Percentiles rank a stretch among this genome's conserved stretches.
phyloP scores from a whole-genome alignment of 1,140 invertebrate genomes.

The Cydia splendana region DNA sequence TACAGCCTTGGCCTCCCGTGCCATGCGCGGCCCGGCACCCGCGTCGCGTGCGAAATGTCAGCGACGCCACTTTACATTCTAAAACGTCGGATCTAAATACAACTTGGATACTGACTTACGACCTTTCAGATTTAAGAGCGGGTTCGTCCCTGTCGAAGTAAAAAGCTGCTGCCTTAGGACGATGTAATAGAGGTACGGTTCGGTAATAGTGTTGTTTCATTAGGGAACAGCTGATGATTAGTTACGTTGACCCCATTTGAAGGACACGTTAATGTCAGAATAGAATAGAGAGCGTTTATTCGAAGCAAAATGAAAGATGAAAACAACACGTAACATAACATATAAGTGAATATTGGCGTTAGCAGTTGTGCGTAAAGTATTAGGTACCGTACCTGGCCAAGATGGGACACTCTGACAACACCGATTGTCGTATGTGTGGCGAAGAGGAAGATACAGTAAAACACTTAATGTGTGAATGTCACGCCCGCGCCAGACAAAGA shows the following conservation, averaged over 20 bases:
- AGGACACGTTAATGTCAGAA: not conserved
- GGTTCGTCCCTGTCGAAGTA: not conserved
- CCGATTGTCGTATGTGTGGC: no score
- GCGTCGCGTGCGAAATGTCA: slow-evolving; percentile 37
- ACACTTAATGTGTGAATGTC: no score
- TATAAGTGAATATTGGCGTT: not conserved
- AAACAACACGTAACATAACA: no score
- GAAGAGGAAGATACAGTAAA: no score
- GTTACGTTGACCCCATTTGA: slow-evolving; percentile 10
- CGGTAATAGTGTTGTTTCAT: not conserved
- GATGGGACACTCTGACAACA: no score
- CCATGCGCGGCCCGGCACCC: slow-evolving; percentile 55
- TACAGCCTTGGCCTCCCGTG: slow-evolving; percentile 58
- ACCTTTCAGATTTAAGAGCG: not conserved
- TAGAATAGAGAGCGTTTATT: no score
- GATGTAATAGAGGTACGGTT: not conserved
- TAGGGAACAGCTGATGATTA: not conserved
- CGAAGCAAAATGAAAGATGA: no score
- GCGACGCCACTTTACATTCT: not conserved
- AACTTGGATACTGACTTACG: not conserved
- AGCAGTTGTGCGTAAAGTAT: no score
- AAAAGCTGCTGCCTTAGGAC: not conserved
- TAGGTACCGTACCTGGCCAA: no score
- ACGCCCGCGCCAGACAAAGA: no score
- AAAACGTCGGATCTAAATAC: not conserved